Conservation (phyloP, 2,888 invertebrate genomes). For the Colletes collaris region DNA sequence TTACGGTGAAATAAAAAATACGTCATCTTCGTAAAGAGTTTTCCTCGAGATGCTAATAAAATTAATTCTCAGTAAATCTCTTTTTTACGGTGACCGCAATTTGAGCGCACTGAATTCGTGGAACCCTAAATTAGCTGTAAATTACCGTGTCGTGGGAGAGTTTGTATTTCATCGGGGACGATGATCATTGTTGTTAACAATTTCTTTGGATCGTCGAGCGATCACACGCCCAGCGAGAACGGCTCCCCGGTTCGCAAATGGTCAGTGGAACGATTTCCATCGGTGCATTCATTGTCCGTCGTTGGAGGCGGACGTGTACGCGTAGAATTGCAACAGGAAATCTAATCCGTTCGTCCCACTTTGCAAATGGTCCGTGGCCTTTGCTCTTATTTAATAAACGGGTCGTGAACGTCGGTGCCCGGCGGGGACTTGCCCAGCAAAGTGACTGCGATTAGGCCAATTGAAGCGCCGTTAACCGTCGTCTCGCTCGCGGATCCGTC, state of each 20-base stretch:
- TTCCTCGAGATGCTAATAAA: too few relatives aligned
- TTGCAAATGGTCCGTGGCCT: slow-evolving; percentile 66
- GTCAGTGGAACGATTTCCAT: slow-evolving; percentile 35
- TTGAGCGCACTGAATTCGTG: too few relatives aligned
- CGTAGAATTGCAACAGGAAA: slow-evolving; percentile 60
- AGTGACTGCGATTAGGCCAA: slow-evolving; percentile 66
- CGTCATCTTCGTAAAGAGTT: too few relatives aligned
- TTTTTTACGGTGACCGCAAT: too few relatives aligned
- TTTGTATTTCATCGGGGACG: background rate
- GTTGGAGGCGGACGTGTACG: slow-evolving; percentile 49
- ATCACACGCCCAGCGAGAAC: slow-evolving; percentile 32
- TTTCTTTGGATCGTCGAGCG: background rate
- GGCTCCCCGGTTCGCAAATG: slow-evolving; percentile 11
- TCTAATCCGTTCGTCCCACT: slow-evolving; percentile 66
- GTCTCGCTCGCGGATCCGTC: slow-evolving; percentile 52
- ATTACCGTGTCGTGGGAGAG: too few relatives aligned
- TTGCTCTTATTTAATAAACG: slow-evolving; percentile 68
- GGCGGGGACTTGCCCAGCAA: slow-evolving; percentile 48
- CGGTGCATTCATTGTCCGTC: slow-evolving; percentile 44
- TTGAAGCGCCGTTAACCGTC: slow-evolving; percentile 58
- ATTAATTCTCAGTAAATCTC: too few relatives aligned
- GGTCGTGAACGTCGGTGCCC: slow-evolving; percentile 58
- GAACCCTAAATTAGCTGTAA: too few relatives aligned
- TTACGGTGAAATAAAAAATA: too few relatives aligned
- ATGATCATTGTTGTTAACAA: slow-evolving; percentile 4